Base-by-base conservation (phyloP, 2,888 invertebrate genomes). In the Ochropleura plecta region DNA sequence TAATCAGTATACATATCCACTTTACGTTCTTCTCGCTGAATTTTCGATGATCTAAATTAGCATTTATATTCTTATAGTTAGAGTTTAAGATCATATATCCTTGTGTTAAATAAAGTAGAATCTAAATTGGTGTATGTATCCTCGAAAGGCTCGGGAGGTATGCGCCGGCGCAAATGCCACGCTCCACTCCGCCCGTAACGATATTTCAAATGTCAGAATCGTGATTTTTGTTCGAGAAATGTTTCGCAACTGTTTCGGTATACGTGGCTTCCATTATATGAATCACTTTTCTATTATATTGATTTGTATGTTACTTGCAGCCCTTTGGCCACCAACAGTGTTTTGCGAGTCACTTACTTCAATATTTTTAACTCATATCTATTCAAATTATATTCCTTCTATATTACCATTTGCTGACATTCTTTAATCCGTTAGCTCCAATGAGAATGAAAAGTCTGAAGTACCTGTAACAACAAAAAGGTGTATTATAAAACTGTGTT, bases 181-280 rank as follows among this genome's bases (percentile, higher is more conserved):
- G 94, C 91, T 93, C 93, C 86, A 91, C 92, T 90, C 93, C 92
- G 90, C 94, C 93, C 91, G 93, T 89, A 92, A 92, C 93, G 90
- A 90, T 94, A 93, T 93, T 91, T 90, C 90, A 96, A 96, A 96
- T 96, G 96, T 96, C 96, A 95, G 92, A 93, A 92, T 96, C 96
- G 96, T 96, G 96, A 95, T 95, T 95, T 96, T 95, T 96, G 95
- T 84, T 88, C 90, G 89, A 92, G 94, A 93, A 93, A 93, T 90
- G 85, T 96, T 96, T 94, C 94, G 94, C 91, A 96, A 96, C 90
- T 86, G 78, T 86, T 83, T 85, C 71, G 74, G 73, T 72, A 72
- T 82, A 76, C 78, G 68, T 63, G 73, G 80, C 78, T 80, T 77
- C 78, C 49, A 81, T 77, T 73, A 73, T 75, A 85, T 87, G 81